Percentiles rank a stretch among this genome's conserved stretches.
These are phyloP conservation scores for Podilymbus podiceps DNA, from an alignment of 2,113 vertebrate species.

Conservation along the genomic window DNA sequence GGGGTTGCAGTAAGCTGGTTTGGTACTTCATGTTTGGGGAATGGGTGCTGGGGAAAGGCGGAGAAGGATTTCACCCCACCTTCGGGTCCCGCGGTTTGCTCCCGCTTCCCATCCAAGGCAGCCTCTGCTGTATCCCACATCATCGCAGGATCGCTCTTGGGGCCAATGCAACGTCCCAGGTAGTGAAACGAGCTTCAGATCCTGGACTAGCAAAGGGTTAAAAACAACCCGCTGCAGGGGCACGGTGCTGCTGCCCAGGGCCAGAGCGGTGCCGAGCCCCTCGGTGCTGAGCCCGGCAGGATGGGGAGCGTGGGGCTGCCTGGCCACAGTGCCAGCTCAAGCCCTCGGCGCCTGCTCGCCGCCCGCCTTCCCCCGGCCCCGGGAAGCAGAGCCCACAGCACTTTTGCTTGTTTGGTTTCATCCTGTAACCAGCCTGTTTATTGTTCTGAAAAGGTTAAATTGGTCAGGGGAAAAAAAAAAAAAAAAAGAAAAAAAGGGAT, in stretches of 20 bases:
- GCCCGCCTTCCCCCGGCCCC: rapidly evolving
- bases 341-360: neutral
- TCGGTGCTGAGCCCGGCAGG: neutral
- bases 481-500: neutral
- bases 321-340: neutral
- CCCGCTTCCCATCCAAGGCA: neutral
- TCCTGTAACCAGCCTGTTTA: neutral
- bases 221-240: neutral
- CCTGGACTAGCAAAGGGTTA: neutral
- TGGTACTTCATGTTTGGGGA: neutral
- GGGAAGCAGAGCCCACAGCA: neutral
- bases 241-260: neutral
- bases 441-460: constrained; percentile 62
- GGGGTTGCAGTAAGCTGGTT: neutral
- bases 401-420: neutral
- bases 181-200: neutral
- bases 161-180: neutral
- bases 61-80: neutral
- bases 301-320: neutral
- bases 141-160: neutral
- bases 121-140: neutral
- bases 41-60: neutral
- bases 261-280: neutral
- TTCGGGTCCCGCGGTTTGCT: neutral
- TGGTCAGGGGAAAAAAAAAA: neutral